Percentiles rank a stretch among this genome's conserved stretches.
These are phyloP conservation scores for Trichechus manatus DNA, from an alignment of 2,113 vertebrate species.

Conservation along the genomic window DNA sequence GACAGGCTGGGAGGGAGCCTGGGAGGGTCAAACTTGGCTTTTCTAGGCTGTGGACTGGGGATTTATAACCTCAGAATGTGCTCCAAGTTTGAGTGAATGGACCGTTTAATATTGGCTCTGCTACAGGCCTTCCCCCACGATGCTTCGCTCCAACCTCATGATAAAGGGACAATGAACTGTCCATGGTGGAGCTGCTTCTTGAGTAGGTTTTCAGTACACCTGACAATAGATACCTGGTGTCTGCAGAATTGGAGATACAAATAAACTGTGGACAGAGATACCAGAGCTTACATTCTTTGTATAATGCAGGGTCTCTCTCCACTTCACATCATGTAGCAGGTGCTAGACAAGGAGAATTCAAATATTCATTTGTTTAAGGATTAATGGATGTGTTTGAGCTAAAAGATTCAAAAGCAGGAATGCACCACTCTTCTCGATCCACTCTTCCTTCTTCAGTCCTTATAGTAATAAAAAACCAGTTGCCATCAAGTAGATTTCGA, in stretches of 20 bases:
- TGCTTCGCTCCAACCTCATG: neutral
- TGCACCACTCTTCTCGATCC: neutral
- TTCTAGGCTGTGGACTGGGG: neutral
- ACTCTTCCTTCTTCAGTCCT: neutral
- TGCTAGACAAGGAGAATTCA: neutral
- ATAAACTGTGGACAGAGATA: neutral
- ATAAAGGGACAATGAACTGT: conserved; percentile 22
- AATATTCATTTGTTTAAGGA: neutral
- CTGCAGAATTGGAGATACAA: conserved; percentile 58
- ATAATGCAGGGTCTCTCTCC: neutral
- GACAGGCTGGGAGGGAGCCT: neutral
- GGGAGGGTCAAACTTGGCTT: neutral
- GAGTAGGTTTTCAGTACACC: neutral
- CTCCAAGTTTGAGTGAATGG: conserved; percentile 1
- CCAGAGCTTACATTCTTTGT: neutral
- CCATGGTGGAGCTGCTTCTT: neutral
- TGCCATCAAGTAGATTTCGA: too few species aligned
- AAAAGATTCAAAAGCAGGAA: neutral
- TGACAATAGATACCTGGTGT: neutral
- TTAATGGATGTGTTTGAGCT: neutral
- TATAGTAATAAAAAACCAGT: too few species aligned
- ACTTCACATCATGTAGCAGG: neutral
- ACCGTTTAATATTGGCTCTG: neutral
- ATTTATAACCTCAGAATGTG: neutral
- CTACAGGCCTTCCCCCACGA: neutral